A percentile compares a stretch with the other conserved stretches of the same genome.
These are phyloP conservation scores for Papilio demoleus DNA, from an alignment of 2,888 invertebrate species.

Conservation along the genomic window DNA sequence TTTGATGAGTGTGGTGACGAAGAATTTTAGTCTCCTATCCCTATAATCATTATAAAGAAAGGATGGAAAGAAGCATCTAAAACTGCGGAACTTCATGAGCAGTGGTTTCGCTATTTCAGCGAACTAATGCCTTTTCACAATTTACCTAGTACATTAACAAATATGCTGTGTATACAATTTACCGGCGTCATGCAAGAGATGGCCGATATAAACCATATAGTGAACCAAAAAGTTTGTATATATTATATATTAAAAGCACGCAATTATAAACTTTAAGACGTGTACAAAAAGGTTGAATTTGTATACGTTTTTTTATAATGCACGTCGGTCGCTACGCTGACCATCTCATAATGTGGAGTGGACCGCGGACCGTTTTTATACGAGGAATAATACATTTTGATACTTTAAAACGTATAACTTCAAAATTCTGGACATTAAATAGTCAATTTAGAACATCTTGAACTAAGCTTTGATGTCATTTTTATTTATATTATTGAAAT, in stretches of 20 bases:
- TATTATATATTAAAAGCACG: background rate
- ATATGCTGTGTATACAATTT: background rate
- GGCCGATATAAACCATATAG: conserved; percentile 44
- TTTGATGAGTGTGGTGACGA: too few species aligned
- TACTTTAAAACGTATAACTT: conserved; percentile 26
- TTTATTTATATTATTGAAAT: too few species aligned
- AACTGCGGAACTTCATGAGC: too few species aligned
- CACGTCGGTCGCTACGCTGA: conserved; percentile 26
- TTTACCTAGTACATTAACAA: background rate
- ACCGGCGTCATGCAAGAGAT: conserved; percentile 47
- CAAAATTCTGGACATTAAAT: too few species aligned
- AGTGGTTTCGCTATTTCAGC: too few species aligned
- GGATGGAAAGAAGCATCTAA: too few species aligned
- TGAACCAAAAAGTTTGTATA: conserved; percentile 30
- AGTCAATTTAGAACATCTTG: too few species aligned
- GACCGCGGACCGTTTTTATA: conserved; percentile 46
- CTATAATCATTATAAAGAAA: too few species aligned
- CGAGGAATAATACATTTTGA: conserved; percentile 39
- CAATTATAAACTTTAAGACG: conserved; percentile 19
- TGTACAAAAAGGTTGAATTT: conserved; percentile 12
- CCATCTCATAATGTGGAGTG: conserved; percentile 44
- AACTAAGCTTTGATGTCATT: too few species aligned
- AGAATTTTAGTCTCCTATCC: too few species aligned
- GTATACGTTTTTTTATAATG: conserved; percentile 29
- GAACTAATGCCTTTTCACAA: too few species aligned